phyloP scores from a whole-genome alignment of 2,113 vertebrate species.

The Pithys albifrons region DNA sequence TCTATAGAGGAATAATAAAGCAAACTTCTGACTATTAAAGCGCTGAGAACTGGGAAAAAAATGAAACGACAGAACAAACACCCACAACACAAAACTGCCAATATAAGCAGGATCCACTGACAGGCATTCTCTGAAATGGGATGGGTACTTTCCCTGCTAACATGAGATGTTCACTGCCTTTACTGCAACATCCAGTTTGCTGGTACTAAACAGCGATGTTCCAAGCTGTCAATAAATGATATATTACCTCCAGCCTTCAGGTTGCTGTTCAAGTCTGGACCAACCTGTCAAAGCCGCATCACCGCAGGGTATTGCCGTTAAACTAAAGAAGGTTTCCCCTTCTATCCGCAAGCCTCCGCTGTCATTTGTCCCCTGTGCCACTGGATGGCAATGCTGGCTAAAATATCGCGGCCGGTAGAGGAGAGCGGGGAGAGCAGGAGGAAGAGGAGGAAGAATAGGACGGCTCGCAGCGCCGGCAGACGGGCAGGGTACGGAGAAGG shows the following conservation, averaged over 20 bases:
- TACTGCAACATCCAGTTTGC: rapidly evolving
- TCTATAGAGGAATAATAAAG: background rate
- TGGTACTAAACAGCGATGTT: rapidly evolving
- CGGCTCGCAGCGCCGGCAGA: background rate
- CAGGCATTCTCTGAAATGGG: background rate
- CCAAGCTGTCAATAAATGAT: rapidly evolving
- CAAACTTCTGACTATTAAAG: background rate
- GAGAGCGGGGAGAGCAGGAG: rapidly evolving
- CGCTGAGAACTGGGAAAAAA: rapidly evolving
- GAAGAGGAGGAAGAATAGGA: background rate
- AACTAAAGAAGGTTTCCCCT: rapidly evolving
- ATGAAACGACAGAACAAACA: background rate
- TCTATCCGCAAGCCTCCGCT: background rate
- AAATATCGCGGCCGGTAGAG: background rate
- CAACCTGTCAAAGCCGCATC: background rate
- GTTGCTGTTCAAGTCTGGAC: background rate
- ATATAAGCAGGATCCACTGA: background rate
- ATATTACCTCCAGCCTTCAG: rapidly evolving
- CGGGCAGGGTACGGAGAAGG: rapidly evolving
- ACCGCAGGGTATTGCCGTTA: rapidly evolving
- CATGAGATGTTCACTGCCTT: rapidly evolving
- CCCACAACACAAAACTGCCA: background rate
- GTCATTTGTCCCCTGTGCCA: conserved; percentile 32
- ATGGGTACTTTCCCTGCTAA: rapidly evolving
- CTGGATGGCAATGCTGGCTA: conserved; percentile 71